Conservation (phyloP, 2,797 vertebrate species). For the Macropodus opercularis region DNA sequence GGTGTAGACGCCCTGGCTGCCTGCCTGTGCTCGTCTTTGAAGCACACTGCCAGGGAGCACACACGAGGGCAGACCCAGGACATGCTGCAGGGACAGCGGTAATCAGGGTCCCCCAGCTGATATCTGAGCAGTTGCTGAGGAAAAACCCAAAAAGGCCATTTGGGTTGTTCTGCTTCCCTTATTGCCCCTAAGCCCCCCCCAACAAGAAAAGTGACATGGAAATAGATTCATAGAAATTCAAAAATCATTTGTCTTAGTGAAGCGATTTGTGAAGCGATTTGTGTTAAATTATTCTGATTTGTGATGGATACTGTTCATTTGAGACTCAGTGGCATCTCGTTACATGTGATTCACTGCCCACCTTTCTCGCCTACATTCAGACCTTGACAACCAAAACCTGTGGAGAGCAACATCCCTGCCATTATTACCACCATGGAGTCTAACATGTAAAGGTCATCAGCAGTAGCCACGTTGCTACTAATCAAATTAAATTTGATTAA, state of each 20-base stretch:
- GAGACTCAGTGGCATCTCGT: neutral
- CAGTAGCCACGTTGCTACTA: neutral
- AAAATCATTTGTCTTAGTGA: neutral
- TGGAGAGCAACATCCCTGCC: slow-evolving; percentile 7
- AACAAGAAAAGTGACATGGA: neutral
- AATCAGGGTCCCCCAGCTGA: neutral
- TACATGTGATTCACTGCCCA: neutral
- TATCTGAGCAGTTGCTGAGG: neutral
- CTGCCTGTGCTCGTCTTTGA: slow-evolving; percentile 3
- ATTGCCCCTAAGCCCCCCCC: neutral
- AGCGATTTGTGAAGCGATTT: neutral
- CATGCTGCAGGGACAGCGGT: neutral
- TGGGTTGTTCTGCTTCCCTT: neutral
- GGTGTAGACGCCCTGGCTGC: neutral
- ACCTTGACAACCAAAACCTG: slow-evolving; percentile 18
- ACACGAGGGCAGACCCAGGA: neutral
- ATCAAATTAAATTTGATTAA: slow-evolving; percentile 26
- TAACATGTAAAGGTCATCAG: slow-evolving; percentile 37
- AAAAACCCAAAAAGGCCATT: neutral
- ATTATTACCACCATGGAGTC: neutral
- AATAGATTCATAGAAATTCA: neutral
- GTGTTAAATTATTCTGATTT: neutral
- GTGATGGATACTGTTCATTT: neutral
- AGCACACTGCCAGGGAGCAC: neutral
- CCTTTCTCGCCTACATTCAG: neutral